Evolutionary conservation across 2,113 vertebrate species (phyloP).

Genomic region (Malurus melanocephalus): DNA sequence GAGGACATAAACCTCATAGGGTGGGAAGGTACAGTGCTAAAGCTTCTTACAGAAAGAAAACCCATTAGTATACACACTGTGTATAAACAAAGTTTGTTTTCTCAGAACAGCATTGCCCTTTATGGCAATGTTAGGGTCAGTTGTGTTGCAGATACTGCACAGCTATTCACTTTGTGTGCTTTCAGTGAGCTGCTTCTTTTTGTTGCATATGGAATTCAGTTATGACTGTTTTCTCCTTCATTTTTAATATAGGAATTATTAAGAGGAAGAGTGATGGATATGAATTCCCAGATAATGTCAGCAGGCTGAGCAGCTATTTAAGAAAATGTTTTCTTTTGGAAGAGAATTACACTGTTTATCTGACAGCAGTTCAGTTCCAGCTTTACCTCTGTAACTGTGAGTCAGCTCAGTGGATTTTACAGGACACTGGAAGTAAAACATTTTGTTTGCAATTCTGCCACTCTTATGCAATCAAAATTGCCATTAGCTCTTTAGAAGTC

Average conservation of each 20-base stretch:
- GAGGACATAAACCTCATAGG: neutral
- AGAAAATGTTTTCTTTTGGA: slow-evolving; percentile 54
- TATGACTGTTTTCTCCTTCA: slow-evolving; percentile 5
- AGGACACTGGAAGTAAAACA: neutral
- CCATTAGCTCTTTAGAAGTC: slow-evolving; percentile 36
- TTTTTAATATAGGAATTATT: slow-evolving; percentile 42
- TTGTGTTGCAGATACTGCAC: neutral
- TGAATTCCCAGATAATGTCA: slow-evolving; percentile 26
- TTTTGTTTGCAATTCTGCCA: slow-evolving; percentile 1
- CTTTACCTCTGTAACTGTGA: slow-evolving; percentile 21
- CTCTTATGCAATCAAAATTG: slow-evolving; percentile 19
- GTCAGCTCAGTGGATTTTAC: slow-evolving; percentile 10
- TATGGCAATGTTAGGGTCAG: neutral
- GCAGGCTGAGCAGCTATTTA: slow-evolving; percentile 7
- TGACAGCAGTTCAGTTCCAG: neutral
- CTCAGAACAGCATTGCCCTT: neutral
- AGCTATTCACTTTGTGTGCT: neutral
- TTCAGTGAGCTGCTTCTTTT: neutral
- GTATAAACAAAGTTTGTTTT: neutral
- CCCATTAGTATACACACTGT: neutral
- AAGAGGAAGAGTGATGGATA: slow-evolving; percentile 31
- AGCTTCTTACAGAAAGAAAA: neutral
- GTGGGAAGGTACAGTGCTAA: neutral
- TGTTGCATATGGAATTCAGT: slow-evolving; percentile 12
- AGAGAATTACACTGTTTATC: slow-evolving; percentile 29